Conservation (phyloP, 1,140 invertebrate genomes). For the Thrips palmi region DNA sequence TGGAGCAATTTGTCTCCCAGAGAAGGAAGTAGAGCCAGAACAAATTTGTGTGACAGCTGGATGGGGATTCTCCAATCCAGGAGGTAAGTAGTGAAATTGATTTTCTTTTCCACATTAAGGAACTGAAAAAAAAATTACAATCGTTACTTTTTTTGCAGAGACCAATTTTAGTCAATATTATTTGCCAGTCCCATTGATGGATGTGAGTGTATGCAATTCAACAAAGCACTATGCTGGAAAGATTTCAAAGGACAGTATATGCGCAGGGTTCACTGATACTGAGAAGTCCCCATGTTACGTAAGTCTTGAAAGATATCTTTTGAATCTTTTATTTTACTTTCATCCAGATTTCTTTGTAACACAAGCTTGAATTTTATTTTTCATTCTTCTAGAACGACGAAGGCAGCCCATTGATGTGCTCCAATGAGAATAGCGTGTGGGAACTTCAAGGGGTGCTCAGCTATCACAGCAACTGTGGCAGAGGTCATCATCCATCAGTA, state of each 20-base stretch:
- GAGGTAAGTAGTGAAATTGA: conserved; percentile 13
- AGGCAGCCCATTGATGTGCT: conserved; percentile 42
- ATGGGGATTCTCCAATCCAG: conserved; percentile 30
- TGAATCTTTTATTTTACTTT: conserved; percentile 5
- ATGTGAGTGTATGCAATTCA: conserved; percentile 34
- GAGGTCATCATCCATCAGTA: conserved; percentile 33
- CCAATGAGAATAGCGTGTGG: conserved; percentile 32
- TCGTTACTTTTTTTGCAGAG: conserved; percentile 20
- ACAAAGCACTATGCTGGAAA: conserved; percentile 37
- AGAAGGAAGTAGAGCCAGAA: conserved; percentile 22
- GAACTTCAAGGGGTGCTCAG: conserved; percentile 39
- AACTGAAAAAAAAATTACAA: not conserved
- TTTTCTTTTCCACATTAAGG: not conserved
- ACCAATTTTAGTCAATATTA: conserved; percentile 30
- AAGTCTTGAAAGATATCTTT: conserved; percentile 19
- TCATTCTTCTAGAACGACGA: conserved; percentile 36
- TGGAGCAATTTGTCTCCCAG: conserved; percentile 32
- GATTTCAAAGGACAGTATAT: conserved; percentile 33
- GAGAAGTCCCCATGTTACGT: conserved; percentile 38
- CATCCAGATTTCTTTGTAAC: conserved; percentile 1
- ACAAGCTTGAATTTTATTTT: conserved; percentile 12
- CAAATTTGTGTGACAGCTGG: conserved; percentile 38
- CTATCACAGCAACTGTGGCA: conserved; percentile 36
- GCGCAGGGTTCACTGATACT: conserved; percentile 32
- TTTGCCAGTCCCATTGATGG: conserved; percentile 32